These are phyloP conservation scores for Distichodus sexfasciatus DNA, from an alignment of 2,797 vertebrate species.

Conservation along the genomic window DNA sequence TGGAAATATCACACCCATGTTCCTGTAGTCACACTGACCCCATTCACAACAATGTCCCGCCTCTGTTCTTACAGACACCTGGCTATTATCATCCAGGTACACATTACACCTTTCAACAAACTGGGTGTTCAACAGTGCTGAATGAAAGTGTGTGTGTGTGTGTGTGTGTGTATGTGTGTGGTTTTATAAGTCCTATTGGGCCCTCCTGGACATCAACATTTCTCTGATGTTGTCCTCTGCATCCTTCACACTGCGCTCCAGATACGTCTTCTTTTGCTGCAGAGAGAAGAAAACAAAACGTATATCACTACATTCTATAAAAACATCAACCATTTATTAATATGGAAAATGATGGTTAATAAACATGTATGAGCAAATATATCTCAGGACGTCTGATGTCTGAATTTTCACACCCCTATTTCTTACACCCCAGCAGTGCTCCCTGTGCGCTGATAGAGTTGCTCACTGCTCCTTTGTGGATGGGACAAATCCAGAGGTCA, in stretches of 20 bases:
- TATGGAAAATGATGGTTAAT: too few species aligned
- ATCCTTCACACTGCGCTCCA: slow-evolving; percentile 94
- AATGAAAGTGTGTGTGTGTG: neutral
- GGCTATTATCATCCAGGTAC: neutral
- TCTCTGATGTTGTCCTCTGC: slow-evolving; percentile 96
- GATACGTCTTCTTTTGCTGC: slow-evolving; percentile 93
- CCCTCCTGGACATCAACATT: slow-evolving; percentile 90
- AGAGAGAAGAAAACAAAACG: slow-evolving; percentile 20
- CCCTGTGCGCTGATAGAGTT: too few species aligned
- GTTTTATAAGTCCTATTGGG: slow-evolving; percentile 84
- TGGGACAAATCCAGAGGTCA: too few species aligned
- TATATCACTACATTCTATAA: neutral
- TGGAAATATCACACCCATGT: slow-evolving; percentile 6
- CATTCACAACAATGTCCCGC: neutral
- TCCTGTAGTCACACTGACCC: neutral
- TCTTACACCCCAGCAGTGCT: too few species aligned
- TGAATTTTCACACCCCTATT: too few species aligned
- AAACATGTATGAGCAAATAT: neutral
- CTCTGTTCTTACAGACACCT: slow-evolving; percentile 4
- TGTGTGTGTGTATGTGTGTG: neutral
- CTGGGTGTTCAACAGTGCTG: slow-evolving; percentile 28
- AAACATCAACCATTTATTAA: neutral
- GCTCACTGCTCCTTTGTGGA: too few species aligned
- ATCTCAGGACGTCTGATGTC: too few species aligned
- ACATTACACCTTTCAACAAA: slow-evolving; percentile 28